Evolutionary conservation across 2,113 vertebrate species (phyloP), one percentile per base, ranked within the genome.

Genomic region (Lepus europaeus): DNA sequence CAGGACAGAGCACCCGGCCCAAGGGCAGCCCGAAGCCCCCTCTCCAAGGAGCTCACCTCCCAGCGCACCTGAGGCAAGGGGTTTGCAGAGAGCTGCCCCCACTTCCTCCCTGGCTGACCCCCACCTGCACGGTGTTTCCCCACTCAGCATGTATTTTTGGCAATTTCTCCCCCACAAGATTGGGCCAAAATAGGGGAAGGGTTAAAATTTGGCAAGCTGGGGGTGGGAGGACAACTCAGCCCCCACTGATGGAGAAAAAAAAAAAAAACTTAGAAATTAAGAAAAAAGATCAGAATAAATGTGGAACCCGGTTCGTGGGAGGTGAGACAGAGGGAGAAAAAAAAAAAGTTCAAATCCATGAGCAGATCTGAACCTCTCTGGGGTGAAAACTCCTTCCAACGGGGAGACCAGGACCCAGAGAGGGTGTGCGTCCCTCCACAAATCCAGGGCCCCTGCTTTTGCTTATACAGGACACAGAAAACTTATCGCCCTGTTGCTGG

Each of bases 121-220:
- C 51, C 89, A 93, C 87, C 95, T 49, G 53, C 70, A 20, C 39
- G 76, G 80, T 76, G 84, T 59, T 82, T 82, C 73, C 80, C 85
- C 78, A 73, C 89, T 92, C 89, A 94, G 84, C 89, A 93, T 87
- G 63, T 89, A 93, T 97, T 96, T 96, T 97, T 97, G 97, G 96
- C 95, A 59, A 89, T 91, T 80, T 80, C 23, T 22, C 83, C 70
- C 78, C 87, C 53, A 5, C 82, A 87, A 39, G 84, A 92, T 95
- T 76, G 94, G 87, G 94, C 95, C 90, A 95, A 95, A 93, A 91
- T 53, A 92, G 90, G 87, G 94, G 84, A 90, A 94, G 88, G 73
- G 86, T 82, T 45, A 95, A 86, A 95, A 94, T 97, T 95, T 94
- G 97, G 85, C 95, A 86, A 45, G 86, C 51, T 14, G 68, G 93